Evolutionary conservation across 2,797 vertebrate species (phyloP), one percentile per base, ranked within the genome.

Genomic region (Labeo calbasu): DNA sequence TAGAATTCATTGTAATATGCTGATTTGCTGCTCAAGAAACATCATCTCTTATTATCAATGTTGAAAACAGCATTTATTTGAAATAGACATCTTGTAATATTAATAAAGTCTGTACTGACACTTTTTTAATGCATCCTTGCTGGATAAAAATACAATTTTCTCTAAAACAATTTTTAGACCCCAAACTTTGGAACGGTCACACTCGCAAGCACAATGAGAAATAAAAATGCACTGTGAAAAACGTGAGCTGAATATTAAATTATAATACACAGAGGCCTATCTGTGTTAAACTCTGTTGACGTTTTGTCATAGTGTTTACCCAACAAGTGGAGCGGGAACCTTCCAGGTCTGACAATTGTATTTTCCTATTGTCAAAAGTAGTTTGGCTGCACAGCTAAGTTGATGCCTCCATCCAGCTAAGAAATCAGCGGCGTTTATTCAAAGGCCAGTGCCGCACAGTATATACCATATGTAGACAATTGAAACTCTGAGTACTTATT

Each of bases 331-430:
- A 66, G 71, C 46, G 14, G 59, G 59, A 65, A 25, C 10, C 32
- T 55, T 66, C 50, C 50, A 66, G 32, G 71, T 66, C 71, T 76
- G 71, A 82, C 81, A 82, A 82, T 82, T 82, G 48, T 66, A 75
- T 82, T 76, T 75, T 76, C 71, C 50, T 66, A 25, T 66, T 75
- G 72, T 68, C 72, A 76, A 25, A 77, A 55, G 61, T 6, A 23
- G 81, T 77, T 83, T 77, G 48, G 72, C 32, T 68, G 50, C 28
- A 25, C 13, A 43, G 59, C 14, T 53, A 66, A 82, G 25, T 36
- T 50, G 28, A 23, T 65, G 59, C 48, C 32, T 76, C 32, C n/a
- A 66, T 83, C 14, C 61, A 55, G 28, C 46, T 76, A 66, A 66
- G 61, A 83, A 36, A 75, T 68, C 28, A 66, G 28, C 2, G 0